A percentile compares a stretch with the other conserved stretches of the same genome.
phyloP scores from a whole-genome alignment of 2,888 invertebrate species.

The Xylota sylvarum region DNA sequence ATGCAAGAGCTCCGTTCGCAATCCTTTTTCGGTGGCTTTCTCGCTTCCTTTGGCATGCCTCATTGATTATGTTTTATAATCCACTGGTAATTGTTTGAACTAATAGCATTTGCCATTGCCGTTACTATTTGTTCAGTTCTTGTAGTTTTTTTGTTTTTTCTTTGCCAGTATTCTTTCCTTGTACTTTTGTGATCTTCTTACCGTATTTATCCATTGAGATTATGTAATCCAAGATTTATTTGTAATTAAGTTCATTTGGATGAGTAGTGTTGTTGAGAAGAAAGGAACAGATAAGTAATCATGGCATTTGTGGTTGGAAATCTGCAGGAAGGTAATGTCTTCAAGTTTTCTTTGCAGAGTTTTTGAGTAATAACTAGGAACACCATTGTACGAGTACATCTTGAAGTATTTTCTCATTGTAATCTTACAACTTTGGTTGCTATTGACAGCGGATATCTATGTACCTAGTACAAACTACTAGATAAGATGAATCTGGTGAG shows the following conservation, averaged over 20 bases:
- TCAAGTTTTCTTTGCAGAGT: background rate
- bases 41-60: conserved; percentile 54
- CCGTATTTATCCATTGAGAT: conserved; percentile 40
- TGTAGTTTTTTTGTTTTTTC: background rate
- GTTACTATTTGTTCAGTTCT: conserved; percentile 25
- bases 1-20: conserved; percentile 23
- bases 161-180: background rate
- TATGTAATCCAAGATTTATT: conserved; percentile 60
- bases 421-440: too few species aligned
- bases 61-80: conserved; percentile 76
- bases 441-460: too few species aligned
- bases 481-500: too few species aligned
- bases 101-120: conserved; percentile 60
- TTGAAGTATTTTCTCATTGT: too few species aligned
- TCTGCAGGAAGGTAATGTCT: background rate
- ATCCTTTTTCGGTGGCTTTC: conserved; percentile 69
- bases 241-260: conserved; percentile 41
- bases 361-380: too few species aligned
- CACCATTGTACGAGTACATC: too few species aligned
- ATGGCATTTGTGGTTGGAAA: background rate
- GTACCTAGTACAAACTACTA: too few species aligned
- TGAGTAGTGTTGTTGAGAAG: background rate
- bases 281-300: background rate
- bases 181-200: conserved; percentile 17
- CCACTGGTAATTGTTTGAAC: conserved; percentile 73